Evolutionary conservation across 2,113 vertebrate genomes (phyloP), one percentile per base, ranked within the genome.

Genomic region (Riparia riparia): DNA sequence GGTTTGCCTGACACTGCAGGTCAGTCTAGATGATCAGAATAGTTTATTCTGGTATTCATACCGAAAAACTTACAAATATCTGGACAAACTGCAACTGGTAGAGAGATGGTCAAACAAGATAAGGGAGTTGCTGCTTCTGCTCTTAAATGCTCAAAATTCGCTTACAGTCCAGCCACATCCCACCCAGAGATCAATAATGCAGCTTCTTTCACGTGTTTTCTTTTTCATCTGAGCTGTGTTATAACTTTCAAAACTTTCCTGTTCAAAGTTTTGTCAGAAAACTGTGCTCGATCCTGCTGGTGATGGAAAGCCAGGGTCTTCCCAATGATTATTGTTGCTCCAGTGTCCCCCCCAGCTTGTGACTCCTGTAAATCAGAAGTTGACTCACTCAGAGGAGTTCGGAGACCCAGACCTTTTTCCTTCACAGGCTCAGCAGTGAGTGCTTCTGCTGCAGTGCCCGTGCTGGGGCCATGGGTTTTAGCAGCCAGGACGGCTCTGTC

Each of bases 391-490:
- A 1, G 54, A 66, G 29, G 58, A 32, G 25, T 58, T 64, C 39
- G 45, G 61, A 17, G 29, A 61, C 39, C 28, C 45, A 39, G 66
- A 14, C 37, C 72, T 65, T 76, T 25, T 58, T 86, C 63, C 57
- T 64, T 28, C 51, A 9, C 3, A 0, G 0, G 2, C 42, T 47
- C 51, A 13, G 24, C 9, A 34, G 32, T 0, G 0, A 68, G 58
- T 6, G 45, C 14, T 39, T 42, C 51, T 72, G 31, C 81, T 41
- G 9, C 41, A 44, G 28, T 29, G 31, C 25, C 39, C 0, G 0
- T 4, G 58, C 34, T 26, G 57, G 34, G 53, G 13, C 21, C 18
- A 2, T 2, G 26, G 17, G 24, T 54, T 31, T 37, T 14, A 54
- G 37, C 34, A 64, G 32, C 74, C 53, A 26, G 70, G 49, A 9